phyloP scores from a whole-genome alignment of 2,797 vertebrate species.

The Phoeniculus purpureus region DNA sequence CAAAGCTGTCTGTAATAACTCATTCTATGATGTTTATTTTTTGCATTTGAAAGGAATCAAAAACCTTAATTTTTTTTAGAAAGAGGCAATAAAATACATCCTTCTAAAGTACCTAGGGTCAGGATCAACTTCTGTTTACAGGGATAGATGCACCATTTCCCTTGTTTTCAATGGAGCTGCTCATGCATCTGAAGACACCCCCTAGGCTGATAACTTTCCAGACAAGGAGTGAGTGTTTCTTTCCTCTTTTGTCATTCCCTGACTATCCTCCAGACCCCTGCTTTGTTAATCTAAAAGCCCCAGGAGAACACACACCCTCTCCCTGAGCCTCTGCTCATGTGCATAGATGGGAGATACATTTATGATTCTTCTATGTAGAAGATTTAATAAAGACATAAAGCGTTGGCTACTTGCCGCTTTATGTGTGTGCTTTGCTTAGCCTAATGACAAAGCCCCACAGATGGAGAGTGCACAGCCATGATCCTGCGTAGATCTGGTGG shows the following conservation, averaged over 20 bases:
- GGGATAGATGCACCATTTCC: not conserved
- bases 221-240: not conserved
- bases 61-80: not conserved
- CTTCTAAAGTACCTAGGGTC: not conserved
- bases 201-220: constrained; percentile 16
- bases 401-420: not conserved
- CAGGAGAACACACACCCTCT: not conserved
- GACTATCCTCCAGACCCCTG: not conserved
- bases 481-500: not conserved
- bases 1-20: not conserved
- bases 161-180: not conserved
- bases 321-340: not conserved
- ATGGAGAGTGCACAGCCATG: not conserved
- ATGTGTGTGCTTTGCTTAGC: not conserved
- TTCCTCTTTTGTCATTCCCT: not conserved
- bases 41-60: not conserved
- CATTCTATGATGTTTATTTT: constrained; percentile 7
- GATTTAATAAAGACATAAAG: not conserved
- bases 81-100: not conserved
- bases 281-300: not conserved
- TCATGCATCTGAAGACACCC: constrained; percentile 15
- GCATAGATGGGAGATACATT: not conserved
- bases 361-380: not conserved
- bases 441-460: not conserved
- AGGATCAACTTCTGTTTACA: constrained; percentile 10